These are phyloP conservation scores for Digitonthophagus gazella DNA, from an alignment of 2,888 invertebrate species.

Conservation along the genomic window DNA sequence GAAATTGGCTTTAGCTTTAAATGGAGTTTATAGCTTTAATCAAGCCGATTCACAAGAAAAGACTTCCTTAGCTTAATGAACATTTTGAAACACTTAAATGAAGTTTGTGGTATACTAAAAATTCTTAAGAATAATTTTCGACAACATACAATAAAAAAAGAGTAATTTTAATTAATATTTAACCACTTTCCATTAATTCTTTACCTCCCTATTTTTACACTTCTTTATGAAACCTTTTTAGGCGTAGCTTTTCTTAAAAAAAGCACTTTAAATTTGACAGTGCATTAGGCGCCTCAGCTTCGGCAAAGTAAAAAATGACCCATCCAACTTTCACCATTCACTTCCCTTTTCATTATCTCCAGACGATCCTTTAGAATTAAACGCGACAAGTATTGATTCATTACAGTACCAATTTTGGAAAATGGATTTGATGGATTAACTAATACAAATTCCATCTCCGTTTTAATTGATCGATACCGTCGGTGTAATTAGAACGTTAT, in stretches of 20 bases:
- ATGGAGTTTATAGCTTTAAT: background rate
- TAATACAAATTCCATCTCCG: background rate
- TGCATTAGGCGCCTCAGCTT: background rate
- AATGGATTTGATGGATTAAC: background rate
- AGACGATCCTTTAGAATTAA: background rate
- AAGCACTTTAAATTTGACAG: background rate
- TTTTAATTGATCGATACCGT: background rate
- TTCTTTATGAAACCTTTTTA: background rate
- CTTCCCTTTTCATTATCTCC: background rate
- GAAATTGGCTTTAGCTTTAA: background rate
- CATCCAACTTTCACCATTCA: background rate
- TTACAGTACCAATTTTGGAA: background rate
- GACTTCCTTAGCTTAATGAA: background rate
- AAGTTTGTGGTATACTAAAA: too few species aligned
- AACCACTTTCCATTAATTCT: background rate
- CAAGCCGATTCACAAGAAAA: background rate
- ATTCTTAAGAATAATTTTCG: too few species aligned
- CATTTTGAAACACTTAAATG: background rate
- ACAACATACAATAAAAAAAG: too few species aligned
- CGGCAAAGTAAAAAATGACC: background rate
- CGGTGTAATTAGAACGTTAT: background rate
- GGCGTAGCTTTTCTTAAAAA: background rate
- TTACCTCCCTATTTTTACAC: background rate
- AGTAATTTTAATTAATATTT: too few species aligned
- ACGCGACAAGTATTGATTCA: background rate